phyloP scores from a whole-genome alignment of 30 jellyfish, hydroid and myxozoan genomes.

The Sanderia malayensis region DNA sequence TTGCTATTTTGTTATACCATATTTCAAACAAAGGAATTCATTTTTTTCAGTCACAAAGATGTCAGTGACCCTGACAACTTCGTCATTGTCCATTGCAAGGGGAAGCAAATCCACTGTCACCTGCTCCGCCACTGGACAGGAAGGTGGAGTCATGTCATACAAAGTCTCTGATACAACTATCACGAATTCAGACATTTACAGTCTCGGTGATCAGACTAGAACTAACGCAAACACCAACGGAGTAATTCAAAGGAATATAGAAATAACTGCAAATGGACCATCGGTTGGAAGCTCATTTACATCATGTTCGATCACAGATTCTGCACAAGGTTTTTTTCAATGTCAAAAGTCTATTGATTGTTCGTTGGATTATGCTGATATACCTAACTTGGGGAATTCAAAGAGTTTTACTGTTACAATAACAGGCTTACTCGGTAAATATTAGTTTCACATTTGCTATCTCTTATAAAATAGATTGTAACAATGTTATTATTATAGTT shows the following conservation, averaged over 20 bases:
- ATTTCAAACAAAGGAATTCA: background rate
- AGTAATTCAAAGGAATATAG: conserved; percentile 4
- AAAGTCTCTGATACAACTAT: conserved; percentile 11
- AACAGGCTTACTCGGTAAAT: conserved; percentile 39
- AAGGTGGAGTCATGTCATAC: conserved; percentile 27
- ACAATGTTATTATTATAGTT: too few relatives aligned
- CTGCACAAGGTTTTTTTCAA: conserved; percentile 14
- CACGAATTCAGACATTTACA: conserved; percentile 15
- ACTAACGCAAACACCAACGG: conserved; percentile 15
- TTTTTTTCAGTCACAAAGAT: conserved; percentile 10
- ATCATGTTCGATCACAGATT: conserved; percentile 7
- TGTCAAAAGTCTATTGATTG: conserved; percentile 32
- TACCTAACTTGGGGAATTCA: conserved; percentile 6
- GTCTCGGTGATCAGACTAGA: conserved; percentile 4
- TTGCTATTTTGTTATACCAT: background rate
- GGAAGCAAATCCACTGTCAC: conserved; percentile 20
- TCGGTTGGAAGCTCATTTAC: conserved; percentile 1
- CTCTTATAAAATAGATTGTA: too few relatives aligned
- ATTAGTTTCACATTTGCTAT: too few relatives aligned
- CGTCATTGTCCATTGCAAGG: conserved; percentile 19
- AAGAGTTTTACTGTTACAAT: conserved; percentile 11
- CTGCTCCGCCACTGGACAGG: conserved; percentile 38
- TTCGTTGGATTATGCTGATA: conserved; percentile 19
- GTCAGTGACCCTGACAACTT: conserved; percentile 8
- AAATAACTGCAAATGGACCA: conserved; percentile 30